Evolutionary conservation across 2,113 vertebrate species (phyloP).

Genomic region (Hiodon tergisus): DNA sequence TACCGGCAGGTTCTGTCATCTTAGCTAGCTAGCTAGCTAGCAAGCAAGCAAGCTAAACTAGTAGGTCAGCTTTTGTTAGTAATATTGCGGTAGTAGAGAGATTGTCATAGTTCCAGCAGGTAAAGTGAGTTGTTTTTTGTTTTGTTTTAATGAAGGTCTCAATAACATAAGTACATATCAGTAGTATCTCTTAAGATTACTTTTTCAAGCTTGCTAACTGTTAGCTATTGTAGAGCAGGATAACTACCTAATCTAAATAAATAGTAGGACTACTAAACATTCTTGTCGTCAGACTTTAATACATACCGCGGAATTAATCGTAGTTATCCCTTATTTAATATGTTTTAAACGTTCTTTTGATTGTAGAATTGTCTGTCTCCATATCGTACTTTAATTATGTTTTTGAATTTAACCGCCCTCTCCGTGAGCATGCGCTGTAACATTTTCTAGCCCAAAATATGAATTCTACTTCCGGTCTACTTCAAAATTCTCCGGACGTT

Average conservation of each 20-base stretch:
- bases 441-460: too few relatives aligned
- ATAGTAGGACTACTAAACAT: not conserved
- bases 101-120: too few relatives aligned
- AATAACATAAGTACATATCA: too few relatives aligned
- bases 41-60: too few relatives aligned
- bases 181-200: not conserved
- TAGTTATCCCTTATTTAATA: not conserved
- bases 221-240: not conserved
- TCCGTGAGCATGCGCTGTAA: constrained; percentile 41
- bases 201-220: not conserved
- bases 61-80: too few relatives aligned
- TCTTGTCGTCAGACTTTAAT: not conserved
- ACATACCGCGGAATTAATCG: not conserved
- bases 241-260: not conserved
- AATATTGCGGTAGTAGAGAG: too few relatives aligned
- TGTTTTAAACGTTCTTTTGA: not conserved
- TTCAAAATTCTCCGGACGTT: not conserved
- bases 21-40: too few relatives aligned
- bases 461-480: not conserved
- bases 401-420: constrained; percentile 61
- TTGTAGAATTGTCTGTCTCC: not conserved
- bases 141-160: too few relatives aligned
- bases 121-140: too few relatives aligned
- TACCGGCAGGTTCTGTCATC: too few relatives aligned
- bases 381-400: constrained; percentile 14